Percentiles rank a stretch among this genome's conserved stretches.
Conservation (phyloP, 2,113 vertebrate species). For the Terrapene triunguis region DNA sequence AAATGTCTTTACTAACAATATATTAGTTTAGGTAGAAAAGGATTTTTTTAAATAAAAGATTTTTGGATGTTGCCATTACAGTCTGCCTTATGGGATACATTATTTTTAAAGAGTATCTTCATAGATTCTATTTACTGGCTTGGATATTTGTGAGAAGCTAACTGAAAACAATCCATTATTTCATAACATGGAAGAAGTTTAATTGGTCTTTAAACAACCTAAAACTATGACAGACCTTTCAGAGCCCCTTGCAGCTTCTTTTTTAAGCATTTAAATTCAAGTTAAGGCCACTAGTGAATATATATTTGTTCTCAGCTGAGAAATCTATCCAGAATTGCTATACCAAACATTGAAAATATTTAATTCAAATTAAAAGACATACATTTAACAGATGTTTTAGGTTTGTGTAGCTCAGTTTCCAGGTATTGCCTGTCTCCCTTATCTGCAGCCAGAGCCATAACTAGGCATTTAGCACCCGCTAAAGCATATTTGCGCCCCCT, state of each 20-base stretch:
- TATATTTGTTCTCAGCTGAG: neutral
- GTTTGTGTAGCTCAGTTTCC: neutral
- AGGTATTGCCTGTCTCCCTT: neutral
- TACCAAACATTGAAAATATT: neutral
- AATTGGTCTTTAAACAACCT: conserved; percentile 17
- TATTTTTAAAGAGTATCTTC: neutral
- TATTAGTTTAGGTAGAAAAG: neutral
- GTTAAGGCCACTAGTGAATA: neutral
- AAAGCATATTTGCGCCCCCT: too few species aligned
- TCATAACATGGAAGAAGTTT: neutral
- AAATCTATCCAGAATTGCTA: neutral
- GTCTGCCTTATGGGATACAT: neutral
- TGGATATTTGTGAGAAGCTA: conserved; percentile 3
- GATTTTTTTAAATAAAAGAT: neutral
- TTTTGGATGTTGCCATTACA: neutral
- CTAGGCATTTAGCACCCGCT: neutral
- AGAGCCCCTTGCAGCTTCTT: neutral
- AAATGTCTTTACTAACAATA: conserved; percentile 7
- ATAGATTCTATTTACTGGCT: neutral
- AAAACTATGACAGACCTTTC: neutral
- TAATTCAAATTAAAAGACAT: neutral
- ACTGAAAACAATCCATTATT: neutral
- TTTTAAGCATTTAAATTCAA: neutral
- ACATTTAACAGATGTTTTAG: neutral
- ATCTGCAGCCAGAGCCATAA: neutral